Evolutionary conservation across 2,113 vertebrate species (phyloP).

Genomic region (Fregetta grallaria): DNA sequence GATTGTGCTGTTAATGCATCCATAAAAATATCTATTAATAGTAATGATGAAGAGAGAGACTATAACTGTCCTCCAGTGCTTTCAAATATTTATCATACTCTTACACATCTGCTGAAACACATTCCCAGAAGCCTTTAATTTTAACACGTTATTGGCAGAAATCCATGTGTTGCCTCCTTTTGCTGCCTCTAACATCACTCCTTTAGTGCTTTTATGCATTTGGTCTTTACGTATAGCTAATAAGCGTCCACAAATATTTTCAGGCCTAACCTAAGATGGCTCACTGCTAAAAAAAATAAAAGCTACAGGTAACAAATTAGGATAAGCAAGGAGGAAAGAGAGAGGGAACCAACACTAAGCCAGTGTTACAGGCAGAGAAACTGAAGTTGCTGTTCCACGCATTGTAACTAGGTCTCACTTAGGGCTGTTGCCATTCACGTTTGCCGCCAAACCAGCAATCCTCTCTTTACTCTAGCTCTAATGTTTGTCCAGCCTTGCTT

Average conservation of each 20-base stretch:
- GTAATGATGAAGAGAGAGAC: not conserved
- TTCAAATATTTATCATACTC: slow-evolving; percentile 4
- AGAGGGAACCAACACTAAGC: not conserved
- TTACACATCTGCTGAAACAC: not conserved
- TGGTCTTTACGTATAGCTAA: not conserved
- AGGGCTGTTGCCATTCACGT: not conserved
- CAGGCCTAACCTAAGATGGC: not conserved
- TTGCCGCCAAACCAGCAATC: not conserved
- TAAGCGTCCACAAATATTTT: not conserved
- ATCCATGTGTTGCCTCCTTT: not conserved
- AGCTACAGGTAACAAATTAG: not conserved
- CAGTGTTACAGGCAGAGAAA: not conserved
- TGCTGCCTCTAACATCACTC: not conserved
- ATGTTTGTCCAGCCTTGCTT: not conserved
- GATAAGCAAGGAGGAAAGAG: not conserved
- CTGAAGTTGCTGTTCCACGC: not conserved
- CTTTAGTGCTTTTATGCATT: not conserved
- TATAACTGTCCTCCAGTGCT: not conserved
- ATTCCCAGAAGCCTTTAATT: slow-evolving; percentile 9
- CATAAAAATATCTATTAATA: not conserved
- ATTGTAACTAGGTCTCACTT: not conserved
- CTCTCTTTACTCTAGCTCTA: not conserved
- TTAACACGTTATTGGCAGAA: not conserved
- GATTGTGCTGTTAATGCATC: not conserved
- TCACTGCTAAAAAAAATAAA: not conserved